Base-by-base conservation (phyloP, 2,797 vertebrate genomes). In the Dicrostonyx torquatus region DNA sequence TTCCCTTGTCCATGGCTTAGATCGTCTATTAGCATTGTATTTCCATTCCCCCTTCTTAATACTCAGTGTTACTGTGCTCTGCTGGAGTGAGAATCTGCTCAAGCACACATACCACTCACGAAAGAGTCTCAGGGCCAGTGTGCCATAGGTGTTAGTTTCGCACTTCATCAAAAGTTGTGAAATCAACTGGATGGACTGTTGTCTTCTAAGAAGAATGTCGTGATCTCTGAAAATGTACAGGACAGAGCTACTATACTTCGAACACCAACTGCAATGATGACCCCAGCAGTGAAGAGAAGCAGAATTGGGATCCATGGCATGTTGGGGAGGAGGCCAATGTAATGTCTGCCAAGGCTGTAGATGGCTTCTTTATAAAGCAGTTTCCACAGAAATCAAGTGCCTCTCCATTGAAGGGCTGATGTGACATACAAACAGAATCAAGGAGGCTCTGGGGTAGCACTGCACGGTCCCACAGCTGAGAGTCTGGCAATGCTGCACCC, bases 251-350 rank as follows among this genome's bases (percentile, higher is more conserved):
- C 34, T 2, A 1, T 73, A 83, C 66, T 85, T 2, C 1, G 34
- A 85, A 50, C 0, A 22, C 17, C 40, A 15, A 68, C 50, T 86
- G 90, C 50, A 80, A 29, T 34, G 31, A 68, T 73, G 89, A 82
- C 37, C 77, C n/a, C 70, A 22, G 40, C 26, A 45, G 45, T 64
- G 58, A 91, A 87, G 53, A 12, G 2, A 89, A 5, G 53, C n/a
- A 76, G 34, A 92, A 89, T 26, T 73, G 48, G n/a, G 58, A 90
- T 80, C 86, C 94, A 87, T 66, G 48, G 43, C 60, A 86, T 72
- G 89, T 94, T 92, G 34, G n/a, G 40, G 22, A n/a, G 12, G 64
- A 93, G 6, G 37, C 34, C 26, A 60, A 45, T 50, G 37, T 43
- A 45, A 29, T 45, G 37, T 72, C 78, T 87, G 64, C n/a, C 89